Evolutionary conservation across 2,888 invertebrate species (phyloP), one percentile per base, ranked within the genome.

Genomic region (Junonia oenone): DNA sequence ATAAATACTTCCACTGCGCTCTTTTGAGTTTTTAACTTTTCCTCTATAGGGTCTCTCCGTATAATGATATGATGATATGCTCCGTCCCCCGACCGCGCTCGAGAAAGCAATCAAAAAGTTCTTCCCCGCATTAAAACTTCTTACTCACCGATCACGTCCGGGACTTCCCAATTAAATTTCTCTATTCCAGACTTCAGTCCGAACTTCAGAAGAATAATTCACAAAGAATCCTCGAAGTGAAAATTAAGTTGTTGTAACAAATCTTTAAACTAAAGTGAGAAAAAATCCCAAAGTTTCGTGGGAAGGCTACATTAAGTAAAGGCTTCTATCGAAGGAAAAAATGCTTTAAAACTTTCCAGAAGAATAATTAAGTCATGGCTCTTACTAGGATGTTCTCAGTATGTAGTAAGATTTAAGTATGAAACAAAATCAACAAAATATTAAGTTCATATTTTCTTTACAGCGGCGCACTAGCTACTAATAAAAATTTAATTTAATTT

Each of bases 91-190:
- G 53, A 31, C 40, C 47, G 40, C 40, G 40, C 40, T 48, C 33
- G 40, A 13, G 46, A 54, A 54, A 54, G 40, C 53, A 54, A 54
- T 54, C 53, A 54, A 54, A 53, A 54, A 54, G 53, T 54, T 54
- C 33, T 43, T 26, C 37, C 40, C 43, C 13, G 40, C 40, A 54
- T 40, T 51, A 45, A 55, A 55, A 55, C 51, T 55, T 55, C 37
- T 29, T 31, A 46, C 51, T 38, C 55, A 31, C 45, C 55, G 50
- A 50, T 27, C 51, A 55, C 51, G 46, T 50, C 49, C 38, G 31
- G 37, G 40, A 47, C 50, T 51, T 40, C 55, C 37, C 51, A 55
- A 55, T 55, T 55, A 51, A 55, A 55, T 51, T 55, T 29, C 51
- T 51, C 38, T 51, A 47, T 40, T 51, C 22, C 46, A 15, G 51